These are phyloP conservation scores for Chironomus striatipennis DNA, from an alignment of 1,140 invertebrate genomes.

Conservation along the genomic window DNA sequence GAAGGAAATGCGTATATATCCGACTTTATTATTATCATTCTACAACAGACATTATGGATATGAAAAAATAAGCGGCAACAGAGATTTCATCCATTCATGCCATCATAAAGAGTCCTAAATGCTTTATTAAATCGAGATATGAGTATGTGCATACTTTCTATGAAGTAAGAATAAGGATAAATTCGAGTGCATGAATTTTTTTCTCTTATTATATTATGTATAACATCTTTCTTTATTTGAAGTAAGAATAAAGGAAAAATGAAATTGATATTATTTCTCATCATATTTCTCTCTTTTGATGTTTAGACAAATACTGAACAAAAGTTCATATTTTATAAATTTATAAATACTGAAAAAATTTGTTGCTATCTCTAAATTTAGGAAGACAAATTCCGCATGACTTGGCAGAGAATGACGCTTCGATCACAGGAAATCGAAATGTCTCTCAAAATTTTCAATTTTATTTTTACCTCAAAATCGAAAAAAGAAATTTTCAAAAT, in stretches of 20 bases:
- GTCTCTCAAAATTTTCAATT: no score
- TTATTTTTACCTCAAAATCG: no score
- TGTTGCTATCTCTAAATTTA: no score
- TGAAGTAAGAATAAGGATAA: no score
- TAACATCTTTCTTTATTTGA: background rate
- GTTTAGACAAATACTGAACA: no score
- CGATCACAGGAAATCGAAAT: no score
- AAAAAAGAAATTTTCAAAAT: no score
- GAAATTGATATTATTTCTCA: background rate
- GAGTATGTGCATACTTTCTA: background rate
- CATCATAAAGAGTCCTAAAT: background rate
- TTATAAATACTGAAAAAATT: no score
- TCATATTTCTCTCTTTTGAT: background rate
- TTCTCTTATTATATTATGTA: background rate
- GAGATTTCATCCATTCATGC: background rate
- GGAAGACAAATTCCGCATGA: no score
- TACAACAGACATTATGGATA: background rate
- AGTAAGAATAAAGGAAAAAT: no score
- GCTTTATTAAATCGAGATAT: constrained; percentile 9
- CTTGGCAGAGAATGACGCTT: no score
- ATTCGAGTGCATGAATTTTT: background rate
- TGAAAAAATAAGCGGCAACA: background rate
- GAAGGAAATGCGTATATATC: background rate
- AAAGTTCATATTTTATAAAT: no score
- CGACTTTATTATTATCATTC: constrained; percentile 4